These are phyloP conservation scores for Chamaetylas fuelleborni DNA, from an alignment of 2,113 vertebrate genomes.

Conservation along the genomic window DNA sequence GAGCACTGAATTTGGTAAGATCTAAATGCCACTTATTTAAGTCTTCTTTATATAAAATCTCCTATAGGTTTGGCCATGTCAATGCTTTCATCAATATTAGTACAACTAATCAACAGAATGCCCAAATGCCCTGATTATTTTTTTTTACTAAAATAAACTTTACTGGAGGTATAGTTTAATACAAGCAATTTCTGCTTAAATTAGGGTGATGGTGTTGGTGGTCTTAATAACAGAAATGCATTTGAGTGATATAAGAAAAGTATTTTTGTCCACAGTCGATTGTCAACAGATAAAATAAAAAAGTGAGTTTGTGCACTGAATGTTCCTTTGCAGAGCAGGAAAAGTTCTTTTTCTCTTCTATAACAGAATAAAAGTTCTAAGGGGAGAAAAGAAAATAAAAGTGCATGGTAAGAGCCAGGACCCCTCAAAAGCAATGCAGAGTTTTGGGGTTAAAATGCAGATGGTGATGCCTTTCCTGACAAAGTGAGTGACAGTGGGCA, in stretches of 20 bases:
- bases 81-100: background rate
- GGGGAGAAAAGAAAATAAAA: background rate
- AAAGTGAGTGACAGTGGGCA: background rate
- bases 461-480: background rate
- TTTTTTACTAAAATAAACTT: background rate
- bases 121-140: background rate
- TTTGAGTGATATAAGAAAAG: background rate
- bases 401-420: background rate
- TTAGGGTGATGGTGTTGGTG: no score
- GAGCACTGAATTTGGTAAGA: background rate
- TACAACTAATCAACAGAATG: background rate
- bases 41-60: background rate
- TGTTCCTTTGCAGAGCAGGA: background rate
- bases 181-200: background rate
- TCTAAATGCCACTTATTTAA: background rate
- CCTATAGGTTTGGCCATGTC: background rate
- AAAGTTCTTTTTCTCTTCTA: background rate
- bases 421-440: background rate
- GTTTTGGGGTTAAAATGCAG: background rate
- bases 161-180: background rate
- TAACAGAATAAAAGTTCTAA: background rate
- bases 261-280: background rate
- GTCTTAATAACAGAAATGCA: background rate
- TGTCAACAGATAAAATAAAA: background rate
- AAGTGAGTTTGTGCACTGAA: background rate